phyloP scores from a whole-genome alignment of 2,113 vertebrate genomes.

The Ranitomeya variabilis region DNA sequence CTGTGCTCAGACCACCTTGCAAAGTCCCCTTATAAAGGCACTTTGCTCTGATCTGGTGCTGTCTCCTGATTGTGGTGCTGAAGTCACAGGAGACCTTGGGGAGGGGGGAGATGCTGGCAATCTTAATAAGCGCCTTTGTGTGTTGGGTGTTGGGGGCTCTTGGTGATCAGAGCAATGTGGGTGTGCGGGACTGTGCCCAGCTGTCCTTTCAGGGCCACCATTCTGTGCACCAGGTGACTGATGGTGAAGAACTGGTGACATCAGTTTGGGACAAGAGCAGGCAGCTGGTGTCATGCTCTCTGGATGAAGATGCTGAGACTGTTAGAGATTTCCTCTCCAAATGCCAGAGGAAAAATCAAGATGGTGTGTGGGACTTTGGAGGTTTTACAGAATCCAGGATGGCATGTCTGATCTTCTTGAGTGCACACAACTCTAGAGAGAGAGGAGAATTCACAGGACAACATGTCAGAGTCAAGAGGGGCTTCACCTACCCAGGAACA shows the following conservation, averaged over 20 bases:
- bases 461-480: constrained; percentile 71
- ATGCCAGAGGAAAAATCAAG: constrained; percentile 62
- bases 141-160: background rate
- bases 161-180: background rate
- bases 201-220: background rate
- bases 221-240: constrained; percentile 68
- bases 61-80: constrained; percentile 78
- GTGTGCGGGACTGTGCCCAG: background rate
- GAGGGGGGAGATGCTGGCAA: constrained; percentile 54
- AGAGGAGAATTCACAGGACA: background rate
- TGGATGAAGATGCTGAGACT: constrained; percentile 61
- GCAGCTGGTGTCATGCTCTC: constrained; percentile 65
- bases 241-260: constrained; percentile 69
- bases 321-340: constrained; percentile 69
- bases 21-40: constrained; percentile 66
- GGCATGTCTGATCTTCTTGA: constrained; percentile 64
- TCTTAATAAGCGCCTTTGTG: background rate
- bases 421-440: constrained; percentile 44
- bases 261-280: constrained; percentile 64
- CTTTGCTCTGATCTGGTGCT: constrained; percentile 64
- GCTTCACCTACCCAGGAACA: constrained; percentile 82
- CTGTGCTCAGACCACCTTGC: constrained; percentile 65
- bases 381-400: constrained; percentile 62
- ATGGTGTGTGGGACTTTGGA: constrained; percentile 1
- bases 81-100: constrained; percentile 59